A percentile compares a stretch with the other conserved stretches of the same genome.
These are phyloP conservation scores for Calameuta idolon DNA, from an alignment of 2,888 invertebrate species.

Conservation along the genomic window DNA sequence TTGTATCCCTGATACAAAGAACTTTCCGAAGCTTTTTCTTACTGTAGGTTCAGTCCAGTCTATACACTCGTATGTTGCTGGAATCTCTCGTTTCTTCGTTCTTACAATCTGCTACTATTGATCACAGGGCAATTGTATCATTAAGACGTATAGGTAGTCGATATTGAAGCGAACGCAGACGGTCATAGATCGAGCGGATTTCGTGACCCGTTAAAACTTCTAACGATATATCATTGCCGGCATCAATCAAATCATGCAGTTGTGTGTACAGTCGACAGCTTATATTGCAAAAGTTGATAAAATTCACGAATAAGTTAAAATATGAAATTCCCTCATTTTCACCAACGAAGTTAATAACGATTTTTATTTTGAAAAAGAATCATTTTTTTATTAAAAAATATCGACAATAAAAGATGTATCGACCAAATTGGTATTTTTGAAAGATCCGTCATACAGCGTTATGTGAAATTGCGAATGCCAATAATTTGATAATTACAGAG, in stretches of 20 bases:
- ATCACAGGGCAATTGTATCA: background rate
- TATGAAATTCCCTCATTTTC: background rate
- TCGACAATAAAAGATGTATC: background rate
- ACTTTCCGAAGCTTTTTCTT: background rate
- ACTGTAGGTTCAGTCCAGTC: background rate
- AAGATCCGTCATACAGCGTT: background rate
- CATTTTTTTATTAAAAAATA: background rate
- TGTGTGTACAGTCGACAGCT: background rate
- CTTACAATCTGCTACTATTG: background rate
- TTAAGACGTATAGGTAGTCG: background rate
- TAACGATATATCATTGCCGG: background rate
- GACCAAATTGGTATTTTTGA: background rate
- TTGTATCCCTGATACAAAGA: background rate
- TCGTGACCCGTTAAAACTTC: background rate
- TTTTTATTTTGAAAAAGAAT: background rate
- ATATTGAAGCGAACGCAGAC: background rate
- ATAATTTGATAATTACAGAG: background rate
- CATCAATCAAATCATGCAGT: slow-evolving; percentile 5
- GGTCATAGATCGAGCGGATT: background rate
- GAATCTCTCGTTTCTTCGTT: background rate
- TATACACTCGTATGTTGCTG: background rate
- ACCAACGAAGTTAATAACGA: background rate
- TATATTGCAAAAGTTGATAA: background rate
- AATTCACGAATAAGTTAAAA: background rate
- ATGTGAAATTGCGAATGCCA: background rate